These are phyloP conservation scores for Armadillidium nasatum DNA, from an alignment of 1,140 invertebrate genomes.

Conservation along the genomic window DNA sequence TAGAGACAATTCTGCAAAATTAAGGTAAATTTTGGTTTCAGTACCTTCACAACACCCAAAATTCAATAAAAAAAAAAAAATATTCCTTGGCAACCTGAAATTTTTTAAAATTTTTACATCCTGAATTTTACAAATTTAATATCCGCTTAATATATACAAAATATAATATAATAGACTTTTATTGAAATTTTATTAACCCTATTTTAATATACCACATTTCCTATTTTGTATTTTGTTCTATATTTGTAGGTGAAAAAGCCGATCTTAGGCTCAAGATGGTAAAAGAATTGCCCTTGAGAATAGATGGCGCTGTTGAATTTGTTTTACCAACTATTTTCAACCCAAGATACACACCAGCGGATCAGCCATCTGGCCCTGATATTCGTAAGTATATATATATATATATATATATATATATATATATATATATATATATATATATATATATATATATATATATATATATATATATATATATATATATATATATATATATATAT, in stretches of 20 bases:
- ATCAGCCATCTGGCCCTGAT: background rate
- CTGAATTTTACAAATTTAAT: too few relatives aligned
- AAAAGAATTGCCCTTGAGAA: conserved; percentile 29
- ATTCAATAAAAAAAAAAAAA: too few relatives aligned
- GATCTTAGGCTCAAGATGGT: conserved; percentile 28
- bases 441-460: background rate
- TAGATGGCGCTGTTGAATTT: conserved; percentile 35
- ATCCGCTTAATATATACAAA: too few relatives aligned
- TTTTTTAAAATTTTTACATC: too few relatives aligned
- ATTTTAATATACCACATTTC: background rate
- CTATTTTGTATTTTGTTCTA: background rate
- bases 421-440: background rate
- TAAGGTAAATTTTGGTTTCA: too few relatives aligned
- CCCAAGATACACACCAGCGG: conserved; percentile 28
- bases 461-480: background rate
- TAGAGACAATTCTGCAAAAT: too few relatives aligned
- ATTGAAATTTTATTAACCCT: background rate
- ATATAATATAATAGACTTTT: background rate
- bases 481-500: background rate
- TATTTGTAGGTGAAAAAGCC: conserved; percentile 15
- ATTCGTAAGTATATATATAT: background rate
- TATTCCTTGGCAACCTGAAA: too few relatives aligned
- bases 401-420: background rate
- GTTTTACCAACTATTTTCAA: conserved; percentile 36
- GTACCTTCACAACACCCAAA: too few relatives aligned